Base-by-base conservation (phyloP, 1,140 invertebrate genomes). In the Melipona quadrifasciata region DNA sequence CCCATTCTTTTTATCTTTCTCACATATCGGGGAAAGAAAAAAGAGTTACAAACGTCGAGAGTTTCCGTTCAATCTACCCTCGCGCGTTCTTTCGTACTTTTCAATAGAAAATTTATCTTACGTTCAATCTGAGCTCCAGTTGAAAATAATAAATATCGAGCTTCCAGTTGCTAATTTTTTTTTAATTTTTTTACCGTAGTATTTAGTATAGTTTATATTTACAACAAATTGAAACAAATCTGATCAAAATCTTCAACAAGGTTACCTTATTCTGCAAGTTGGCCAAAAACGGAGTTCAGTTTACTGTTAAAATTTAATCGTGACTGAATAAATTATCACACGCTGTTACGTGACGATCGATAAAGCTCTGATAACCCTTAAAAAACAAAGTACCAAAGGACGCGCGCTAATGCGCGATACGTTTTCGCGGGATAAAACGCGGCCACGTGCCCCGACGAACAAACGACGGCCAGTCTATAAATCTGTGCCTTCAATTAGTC, bases 401-500 rank as follows among this genome's bases (percentile, higher is more conserved):
- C 2, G 4, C 70, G 21, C 3, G 16, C 34, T 61, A 19, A 67
- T 34, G 31, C 31, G 16, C 27, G n/a, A 70, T 12, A 31, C 14
- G 16, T 51, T 39, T 17, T 31, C 19, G n/a, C 19, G 31, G 47
- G 19, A 67, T n/a, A 55, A 47, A 67, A 55, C 51, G 64, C 24
- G 21, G 39, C 24, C 80, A 67, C 80, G 80, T 82, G 80, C 21
- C 27, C 0, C n/a, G 0, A 21, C 0, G n/a, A 72, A 39, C 64
- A 19, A 75, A 82, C 11, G 34, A 34, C 39, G 21, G 24, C 16
- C 51, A 24, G 21, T 51, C 64, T 55, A 83, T 79, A 79, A 83
- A 83, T 83, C 55, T 57, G 21, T 19, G 24, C 19, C 39, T 21
- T 58, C 65, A 11, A 79, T 84, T 84, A 61, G 58, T 53, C 65